These are phyloP conservation scores for Jacana jacana DNA, from an alignment of 2,113 vertebrate species.

Conservation along the genomic window DNA sequence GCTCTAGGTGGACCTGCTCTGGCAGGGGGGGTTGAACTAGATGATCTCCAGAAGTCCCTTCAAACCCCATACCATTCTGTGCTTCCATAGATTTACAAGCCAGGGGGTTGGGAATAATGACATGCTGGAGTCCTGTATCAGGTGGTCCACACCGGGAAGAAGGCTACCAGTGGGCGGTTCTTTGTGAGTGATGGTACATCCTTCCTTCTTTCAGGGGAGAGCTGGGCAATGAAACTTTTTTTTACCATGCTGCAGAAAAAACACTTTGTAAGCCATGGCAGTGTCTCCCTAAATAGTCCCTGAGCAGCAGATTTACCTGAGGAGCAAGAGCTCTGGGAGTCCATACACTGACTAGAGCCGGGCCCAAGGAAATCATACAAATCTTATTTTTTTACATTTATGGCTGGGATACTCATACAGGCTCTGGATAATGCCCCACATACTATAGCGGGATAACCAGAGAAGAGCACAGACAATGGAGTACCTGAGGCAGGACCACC, in stretches of 20 bases:
- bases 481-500: not conserved
- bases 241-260: not conserved
- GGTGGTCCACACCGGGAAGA: not conserved
- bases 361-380: not conserved
- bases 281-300: not conserved
- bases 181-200: not conserved
- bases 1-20: too few relatives aligned
- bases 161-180: not conserved
- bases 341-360: not conserved
- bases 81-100: not conserved
- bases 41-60: too few relatives aligned
- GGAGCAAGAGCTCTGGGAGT: not conserved
- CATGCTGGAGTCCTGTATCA: fast-evolving
- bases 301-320: not conserved
- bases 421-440: not conserved
- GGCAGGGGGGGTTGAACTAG: too few relatives aligned
- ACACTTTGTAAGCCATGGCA: fast-evolving
- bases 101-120: not conserved
- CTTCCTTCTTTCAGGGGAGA: not conserved
- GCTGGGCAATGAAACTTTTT: not conserved
- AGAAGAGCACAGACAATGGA: not conserved
- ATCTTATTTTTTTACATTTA: not conserved
- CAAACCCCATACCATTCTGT: too few relatives aligned
- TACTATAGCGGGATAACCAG: not conserved
- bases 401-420: not conserved